A percentile compares a stretch with the other conserved stretches of the same genome.
Evolutionary conservation across 2,113 vertebrate species (phyloP).

Genomic region (Crocuta crocuta): DNA sequence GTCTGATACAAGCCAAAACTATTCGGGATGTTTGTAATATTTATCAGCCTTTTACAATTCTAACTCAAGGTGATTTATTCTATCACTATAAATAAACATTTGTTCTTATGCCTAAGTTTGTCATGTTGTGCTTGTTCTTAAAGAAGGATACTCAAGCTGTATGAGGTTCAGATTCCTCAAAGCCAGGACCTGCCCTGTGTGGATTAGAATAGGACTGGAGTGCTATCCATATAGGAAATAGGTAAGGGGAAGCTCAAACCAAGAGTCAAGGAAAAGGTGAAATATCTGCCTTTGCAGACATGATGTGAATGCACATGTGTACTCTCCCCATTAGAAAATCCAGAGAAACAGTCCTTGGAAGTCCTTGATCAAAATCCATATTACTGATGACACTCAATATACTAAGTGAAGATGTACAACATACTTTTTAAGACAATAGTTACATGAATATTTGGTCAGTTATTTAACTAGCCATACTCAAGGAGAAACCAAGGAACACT

Average conservation of each 20-base stretch:
- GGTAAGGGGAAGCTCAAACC: not conserved
- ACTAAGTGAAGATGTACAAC: not conserved
- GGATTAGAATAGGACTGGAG: not conserved
- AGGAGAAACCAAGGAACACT: not conserved
- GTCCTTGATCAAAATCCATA: not conserved
- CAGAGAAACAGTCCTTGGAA: not conserved
- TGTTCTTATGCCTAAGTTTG: not conserved
- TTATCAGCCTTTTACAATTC: not conserved
- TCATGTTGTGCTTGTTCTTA: not conserved
- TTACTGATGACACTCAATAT: not conserved
- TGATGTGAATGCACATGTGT: no score
- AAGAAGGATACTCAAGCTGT: not conserved
- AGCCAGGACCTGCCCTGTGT: accelerated
- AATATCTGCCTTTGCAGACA: not conserved
- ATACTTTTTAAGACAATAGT: not conserved
- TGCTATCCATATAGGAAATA: accelerated
- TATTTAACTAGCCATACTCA: not conserved
- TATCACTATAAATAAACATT: not conserved
- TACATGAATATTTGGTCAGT: not conserved
- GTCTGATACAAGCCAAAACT: not conserved
- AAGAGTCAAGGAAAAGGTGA: not conserved
- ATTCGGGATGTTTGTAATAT: not conserved
- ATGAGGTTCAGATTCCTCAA: not conserved
- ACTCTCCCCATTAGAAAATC: not conserved
- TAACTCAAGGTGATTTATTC: not conserved